Base-by-base conservation (phyloP, 2,797 vertebrate genomes). In the Sarcophilus harrisii region DNA sequence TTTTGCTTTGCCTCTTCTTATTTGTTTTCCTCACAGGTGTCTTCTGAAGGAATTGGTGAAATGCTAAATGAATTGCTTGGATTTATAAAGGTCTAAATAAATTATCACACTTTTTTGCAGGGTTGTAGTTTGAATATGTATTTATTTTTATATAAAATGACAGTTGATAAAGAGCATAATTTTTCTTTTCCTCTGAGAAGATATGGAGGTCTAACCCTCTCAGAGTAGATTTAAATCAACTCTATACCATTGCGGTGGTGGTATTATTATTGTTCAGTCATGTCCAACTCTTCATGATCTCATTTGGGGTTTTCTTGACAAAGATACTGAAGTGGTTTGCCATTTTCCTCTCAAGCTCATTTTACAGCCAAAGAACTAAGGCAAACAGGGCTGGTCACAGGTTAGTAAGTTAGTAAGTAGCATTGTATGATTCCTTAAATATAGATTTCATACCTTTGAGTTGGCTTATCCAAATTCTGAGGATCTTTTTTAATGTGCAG, bases 51-150 rank as follows among this genome's bases (percentile, higher is more conserved):
- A 96, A 90, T 92, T 30, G 66, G 97, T 93, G 29, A 98, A 98
- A 97, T 3, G 1, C 91, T 93, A 91, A 89, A 93, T 55, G 93
- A 95, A 95, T 96, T 93, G 92, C 66, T 94, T 94, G 57, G 49
- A 92, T 73, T 54, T 96, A 32, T 91, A 93, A 95, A 92, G 97
- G 94, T 94, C 92, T 93, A 97, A 97, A 97, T 91, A 96, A 98
- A 60, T 66, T 93, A 90, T 49, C 57, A 94, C 93, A 90, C 58
- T 87, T 94, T 55, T 96, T 38, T 91, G 49, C 32, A 45, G 91
- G 92, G 30, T 90, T 96, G 54, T 89, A 97, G 90, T 57, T 94
- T 91, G 93, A 92, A 93, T 95, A n/a, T 95, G 96, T 92, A 57
- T 94, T 96, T 96, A 95, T 93, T 96, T 96, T 96, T 94, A 32